phyloP scores from a whole-genome alignment of 2,113 vertebrate species.

The Talpa occidentalis region DNA sequence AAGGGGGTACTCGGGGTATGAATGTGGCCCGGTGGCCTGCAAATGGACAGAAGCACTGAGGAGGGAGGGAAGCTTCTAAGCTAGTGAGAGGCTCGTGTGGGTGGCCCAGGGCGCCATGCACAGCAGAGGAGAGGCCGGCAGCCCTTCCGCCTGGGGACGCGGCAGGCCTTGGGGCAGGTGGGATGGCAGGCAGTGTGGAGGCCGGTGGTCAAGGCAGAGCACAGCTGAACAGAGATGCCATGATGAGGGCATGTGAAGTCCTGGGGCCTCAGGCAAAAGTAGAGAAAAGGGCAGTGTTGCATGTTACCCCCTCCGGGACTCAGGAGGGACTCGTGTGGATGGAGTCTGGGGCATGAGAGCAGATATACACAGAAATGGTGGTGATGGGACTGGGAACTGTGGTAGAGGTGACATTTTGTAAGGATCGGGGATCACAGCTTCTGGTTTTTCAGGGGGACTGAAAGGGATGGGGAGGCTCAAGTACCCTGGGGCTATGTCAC shows the following conservation, averaged over 20 bases:
- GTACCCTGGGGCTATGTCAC: no score
- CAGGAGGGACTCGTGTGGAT: not conserved
- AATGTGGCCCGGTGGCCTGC: not conserved
- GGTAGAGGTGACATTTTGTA: no score
- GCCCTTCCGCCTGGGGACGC: not conserved
- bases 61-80: not conserved
- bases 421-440: no score
- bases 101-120: not conserved
- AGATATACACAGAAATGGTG: no score
- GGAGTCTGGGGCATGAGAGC: no score
- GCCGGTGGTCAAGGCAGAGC: no score
- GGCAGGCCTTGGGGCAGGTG: not conserved
- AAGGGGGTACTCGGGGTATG: accelerated
- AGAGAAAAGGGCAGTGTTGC: not conserved
- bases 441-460: no score
- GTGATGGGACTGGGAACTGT: no score
- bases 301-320: not conserved
- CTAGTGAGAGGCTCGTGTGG: not conserved
- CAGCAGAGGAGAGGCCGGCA: not conserved
- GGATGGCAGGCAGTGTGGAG: no score
- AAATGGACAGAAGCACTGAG: not conserved
- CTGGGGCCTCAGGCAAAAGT: not conserved
- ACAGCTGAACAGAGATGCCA: no score
- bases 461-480: no score
- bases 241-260: no score